phyloP scores from a whole-genome alignment of 1,140 invertebrate genomes.

The Sycobia sp. region DNA sequence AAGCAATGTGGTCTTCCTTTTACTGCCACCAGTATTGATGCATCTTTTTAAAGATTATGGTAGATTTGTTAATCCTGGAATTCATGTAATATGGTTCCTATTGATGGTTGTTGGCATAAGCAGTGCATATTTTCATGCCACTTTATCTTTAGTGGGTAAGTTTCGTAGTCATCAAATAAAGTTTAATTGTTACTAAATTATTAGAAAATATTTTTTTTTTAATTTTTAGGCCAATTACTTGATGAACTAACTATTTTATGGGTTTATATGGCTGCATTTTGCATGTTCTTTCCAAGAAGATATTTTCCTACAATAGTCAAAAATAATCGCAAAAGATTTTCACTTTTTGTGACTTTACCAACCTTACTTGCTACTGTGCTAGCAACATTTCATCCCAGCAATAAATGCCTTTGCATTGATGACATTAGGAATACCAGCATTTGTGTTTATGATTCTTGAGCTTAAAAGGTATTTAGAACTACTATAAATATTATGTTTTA shows the following conservation, averaged over 20 bases:
- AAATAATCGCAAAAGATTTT: slow-evolving; percentile 67
- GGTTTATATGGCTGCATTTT: slow-evolving; percentile 78
- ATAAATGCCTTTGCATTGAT: slow-evolving; percentile 81
- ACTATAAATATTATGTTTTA: slow-evolving; percentile 34
- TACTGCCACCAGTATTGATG: slow-evolving; percentile 77
- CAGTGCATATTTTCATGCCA: slow-evolving; percentile 84
- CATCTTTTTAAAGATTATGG: slow-evolving; percentile 78
- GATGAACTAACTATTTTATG: slow-evolving; percentile 82
- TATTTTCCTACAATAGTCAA: slow-evolving; percentile 71
- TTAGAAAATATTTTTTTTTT: slow-evolving; percentile 24
- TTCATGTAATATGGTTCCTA: slow-evolving; percentile 78
- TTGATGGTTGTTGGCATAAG: slow-evolving; percentile 78
- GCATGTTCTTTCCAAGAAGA: slow-evolving; percentile 73
- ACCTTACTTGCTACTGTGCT: slow-evolving; percentile 70
- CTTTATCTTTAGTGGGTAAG: slow-evolving; percentile 76
- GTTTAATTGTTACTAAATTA: neutral
- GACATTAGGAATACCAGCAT: slow-evolving; percentile 72
- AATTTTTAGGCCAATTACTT: slow-evolving; percentile 69
- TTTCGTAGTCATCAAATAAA: slow-evolving; percentile 14
- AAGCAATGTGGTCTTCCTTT: slow-evolving; percentile 79
- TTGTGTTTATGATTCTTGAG: slow-evolving; percentile 70
- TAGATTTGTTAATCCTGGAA: slow-evolving; percentile 73
- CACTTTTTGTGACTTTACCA: slow-evolving; percentile 63
- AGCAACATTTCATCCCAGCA: slow-evolving; percentile 73
- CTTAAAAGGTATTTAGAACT: slow-evolving; percentile 71